Evolutionary conservation across 1,140 invertebrate species (phyloP).

Genomic region (Pissodes strobi): DNA sequence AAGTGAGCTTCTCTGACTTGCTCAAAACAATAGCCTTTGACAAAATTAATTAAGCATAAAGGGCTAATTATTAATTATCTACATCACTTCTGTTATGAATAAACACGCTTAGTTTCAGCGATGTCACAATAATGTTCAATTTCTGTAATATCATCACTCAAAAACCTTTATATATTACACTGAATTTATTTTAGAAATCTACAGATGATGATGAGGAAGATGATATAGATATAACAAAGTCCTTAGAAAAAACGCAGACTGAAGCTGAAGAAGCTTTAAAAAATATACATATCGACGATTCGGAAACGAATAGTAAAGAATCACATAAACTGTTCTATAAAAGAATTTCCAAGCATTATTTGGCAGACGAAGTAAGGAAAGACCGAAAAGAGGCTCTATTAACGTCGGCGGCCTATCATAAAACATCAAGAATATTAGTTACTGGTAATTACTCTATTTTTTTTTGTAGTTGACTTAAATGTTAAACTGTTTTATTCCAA

Average conservation of each 20-base stretch:
- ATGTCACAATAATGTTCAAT: too few relatives aligned
- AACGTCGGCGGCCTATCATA: constrained; percentile 81
- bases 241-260: constrained; percentile 58
- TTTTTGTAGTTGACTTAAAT: too few relatives aligned
- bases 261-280: constrained; percentile 58
- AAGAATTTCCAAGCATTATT: constrained; percentile 70
- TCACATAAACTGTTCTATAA: constrained; percentile 68
- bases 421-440: constrained; percentile 76
- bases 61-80: too few relatives aligned
- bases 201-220: constrained; percentile 61
- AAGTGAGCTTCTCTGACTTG: too few relatives aligned
- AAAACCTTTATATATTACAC: too few relatives aligned
- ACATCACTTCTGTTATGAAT: too few relatives aligned
- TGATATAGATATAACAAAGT: constrained; percentile 60
- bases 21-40: too few relatives aligned
- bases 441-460: constrained; percentile 57
- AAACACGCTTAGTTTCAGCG: too few relatives aligned
- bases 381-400: constrained; percentile 65
- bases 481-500: too few relatives aligned
- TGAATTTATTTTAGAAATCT: constrained; percentile 38
- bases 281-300: constrained; percentile 55
- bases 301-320: constrained; percentile 54
- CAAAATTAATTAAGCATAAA: too few relatives aligned
- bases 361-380: constrained; percentile 70
- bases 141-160: too few relatives aligned